Base-by-base conservation (phyloP, 2,113 vertebrate genomes). In the Odontophorus gujanensis region DNA sequence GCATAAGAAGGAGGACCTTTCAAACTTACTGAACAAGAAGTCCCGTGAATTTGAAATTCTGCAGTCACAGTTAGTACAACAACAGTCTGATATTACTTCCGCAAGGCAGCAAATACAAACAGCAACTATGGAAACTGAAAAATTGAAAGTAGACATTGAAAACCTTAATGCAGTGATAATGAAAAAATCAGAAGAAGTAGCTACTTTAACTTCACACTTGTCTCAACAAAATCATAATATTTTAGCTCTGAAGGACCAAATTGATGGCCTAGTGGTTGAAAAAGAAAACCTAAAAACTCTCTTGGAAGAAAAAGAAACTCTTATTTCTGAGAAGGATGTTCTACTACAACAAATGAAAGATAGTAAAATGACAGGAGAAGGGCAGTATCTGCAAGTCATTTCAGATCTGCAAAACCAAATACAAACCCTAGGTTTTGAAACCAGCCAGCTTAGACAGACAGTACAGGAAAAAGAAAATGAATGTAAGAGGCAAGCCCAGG, bases 91-190 rank as follows among this genome's bases (percentile, higher is more conserved):
- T 90, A 28, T 94, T 1, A n/a, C 90, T 19, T 97, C 97, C 42
- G 93, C 97, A n/a, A 96, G 87, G 73, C 97, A 98, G 26, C 93
- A 85, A 68, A 45, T 97, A 50, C 96, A 98, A 51, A 95, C 90
- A 22, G 89, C 98, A 79, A 88, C 88, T 51, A 95, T 98, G 7
- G 98, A 98, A 96, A 98, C 98, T 24, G 32, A 57, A 26, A 97
- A 92, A 68, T 55, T 98, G 34, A 98, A 98, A 96, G 95, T 68
- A 26, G 97, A 98, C 21, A 67, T 98, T 34, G 96, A 98, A 89
- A 95, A 94, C 24, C 85, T 94, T 11, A 93, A 84, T 28, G 67
- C 42, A 10, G 79, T 72, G 7, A 66, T 98, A 40, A 92, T 77
- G 8, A 93, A 92, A 85, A 97, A 96, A 17, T 94, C 94, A 7